These are phyloP conservation scores for Rallus crepitans DNA, from an alignment of 2,797 vertebrate species.

Conservation along the genomic window DNA sequence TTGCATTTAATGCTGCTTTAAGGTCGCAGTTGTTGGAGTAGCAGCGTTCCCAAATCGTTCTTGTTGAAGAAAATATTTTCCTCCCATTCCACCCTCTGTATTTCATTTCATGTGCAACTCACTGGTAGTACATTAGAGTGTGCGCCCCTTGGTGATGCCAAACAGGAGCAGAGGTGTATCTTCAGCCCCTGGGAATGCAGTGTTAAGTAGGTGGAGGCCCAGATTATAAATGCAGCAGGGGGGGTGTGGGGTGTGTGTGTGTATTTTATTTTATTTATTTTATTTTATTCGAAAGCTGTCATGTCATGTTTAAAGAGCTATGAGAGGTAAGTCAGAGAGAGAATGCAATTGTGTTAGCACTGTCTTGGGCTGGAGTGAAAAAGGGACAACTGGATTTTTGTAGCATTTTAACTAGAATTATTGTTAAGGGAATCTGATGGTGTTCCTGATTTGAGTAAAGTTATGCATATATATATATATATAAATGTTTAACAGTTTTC, in stretches of 20 bases:
- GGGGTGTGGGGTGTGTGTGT: not conserved
- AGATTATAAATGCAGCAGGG: not conserved
- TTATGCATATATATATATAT: not conserved
- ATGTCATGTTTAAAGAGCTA: not conserved
- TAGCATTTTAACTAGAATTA: not conserved
- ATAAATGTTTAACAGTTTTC: not conserved
- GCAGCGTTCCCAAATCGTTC: not conserved
- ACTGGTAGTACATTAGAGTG: not conserved
- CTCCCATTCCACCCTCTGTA: not conserved
- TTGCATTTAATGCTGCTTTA: not conserved
- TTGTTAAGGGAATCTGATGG: not conserved
- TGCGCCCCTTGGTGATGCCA: not conserved
- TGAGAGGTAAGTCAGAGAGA: conserved; percentile 6
- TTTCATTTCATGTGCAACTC: not conserved
- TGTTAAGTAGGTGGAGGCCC: not conserved
- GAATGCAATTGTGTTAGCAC: not conserved
- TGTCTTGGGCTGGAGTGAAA: not conserved
- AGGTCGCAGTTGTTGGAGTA: not conserved
- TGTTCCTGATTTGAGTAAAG: not conserved
- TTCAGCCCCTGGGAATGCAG: not conserved
- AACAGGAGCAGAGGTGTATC: not conserved
- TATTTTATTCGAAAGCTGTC: not conserved
- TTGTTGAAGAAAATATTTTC: not conserved
- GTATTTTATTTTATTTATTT: no score
- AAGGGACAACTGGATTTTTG: not conserved